Evolutionary conservation across 2,888 invertebrate genomes (phyloP), one percentile per base, ranked within the genome.

Genomic region (Lissocephala sabroskyi): DNA sequence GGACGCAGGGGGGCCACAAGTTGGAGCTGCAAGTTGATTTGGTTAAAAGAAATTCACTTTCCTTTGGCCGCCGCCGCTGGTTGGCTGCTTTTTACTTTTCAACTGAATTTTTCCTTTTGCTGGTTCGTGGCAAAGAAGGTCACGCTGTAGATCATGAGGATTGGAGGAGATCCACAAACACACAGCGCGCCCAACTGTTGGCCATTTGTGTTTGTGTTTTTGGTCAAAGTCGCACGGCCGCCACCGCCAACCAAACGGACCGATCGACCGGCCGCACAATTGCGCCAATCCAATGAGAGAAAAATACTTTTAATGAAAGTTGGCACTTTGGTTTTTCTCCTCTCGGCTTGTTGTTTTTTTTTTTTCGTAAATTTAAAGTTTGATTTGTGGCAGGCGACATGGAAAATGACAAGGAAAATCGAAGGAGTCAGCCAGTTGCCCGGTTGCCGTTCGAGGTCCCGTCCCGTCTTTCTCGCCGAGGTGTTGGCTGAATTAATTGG

Each of bases 1-100:
- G 18, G 18, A 32, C 11, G 35, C n/a, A n/a, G 6, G 46, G 11
- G 32, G 14, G 5, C 7, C 13, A 16, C 19, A 3, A 13, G 18
- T 13, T 32, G 46, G 11, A 17, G 32, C 3, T 17, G 36, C 71
- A 57, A 61, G 77, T 76, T 79, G 77, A 79, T 79, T 71, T 71
- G 71, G 66, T 79, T 79, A 73, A 60, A 73, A 73, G 79, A 73
- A 71, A 73, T 73, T 73, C 71, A 73, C 71, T 81, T 79, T 79
- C 81, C 81, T 81, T 79, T 54, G 65, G 56, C 41, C 37, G 43
- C 36, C 30, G 19, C 16, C 13, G n/a, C 48, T n/a, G 55, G 50
- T 54, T 65, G 48, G 35, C 40, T 28, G 18, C 10, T 16, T 29
- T 16, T 23, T 48, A 26, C 26, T 36, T 37, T 37, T 44, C 19